Evolutionary conservation across 2,888 invertebrate genomes (phyloP), one percentile per base, ranked within the genome.

Genomic region (Synanthedon myopaeformis): DNA sequence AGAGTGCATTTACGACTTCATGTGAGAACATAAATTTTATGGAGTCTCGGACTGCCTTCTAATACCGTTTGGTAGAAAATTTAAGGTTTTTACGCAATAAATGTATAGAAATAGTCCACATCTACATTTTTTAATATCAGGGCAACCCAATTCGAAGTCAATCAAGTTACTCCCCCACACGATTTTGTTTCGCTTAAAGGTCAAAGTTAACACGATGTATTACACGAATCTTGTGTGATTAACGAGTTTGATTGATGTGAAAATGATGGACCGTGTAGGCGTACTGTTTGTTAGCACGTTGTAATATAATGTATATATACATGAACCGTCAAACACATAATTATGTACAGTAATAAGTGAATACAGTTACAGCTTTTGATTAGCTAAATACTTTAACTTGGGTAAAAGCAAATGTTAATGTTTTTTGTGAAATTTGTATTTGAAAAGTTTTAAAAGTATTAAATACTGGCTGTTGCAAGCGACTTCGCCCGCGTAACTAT

Each of bases 21-120:
- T 74, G 75, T 68, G 77, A 66, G 70, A 68, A 72, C 74, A 68
- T 82, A 81, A 82, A 80, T 69, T 83, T 84, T 82, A 83, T 75
- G 72, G 66, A 69, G 72, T 74, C 75, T 75, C 63, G 69, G 71
- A 72, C 72, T 69, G 69, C 63, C 66, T 74, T 79, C 78, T 79
- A 74, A 82, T 77, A 67, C 74, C 72, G 58, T 65, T 63, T 67
- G 55, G 60, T 63, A 56, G 52, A 53, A 57, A 55, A 58, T 49
- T 14, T 41, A 28, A n/a, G 41, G 49, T 52, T 57, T 56, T 13
- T 49, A 49, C 19, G 42, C 35, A 51, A 51, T 28, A 14, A 52
- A 52, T 13, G 11, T n/a, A 5, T 45, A 52, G 28, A 45, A 48
- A 48, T 35, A 19, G 28, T 11, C 23, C 23, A 1, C 23, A 23